These are phyloP conservation scores for Xenus cinereus DNA, from an alignment of 2,113 vertebrate genomes.

Conservation along the genomic window DNA sequence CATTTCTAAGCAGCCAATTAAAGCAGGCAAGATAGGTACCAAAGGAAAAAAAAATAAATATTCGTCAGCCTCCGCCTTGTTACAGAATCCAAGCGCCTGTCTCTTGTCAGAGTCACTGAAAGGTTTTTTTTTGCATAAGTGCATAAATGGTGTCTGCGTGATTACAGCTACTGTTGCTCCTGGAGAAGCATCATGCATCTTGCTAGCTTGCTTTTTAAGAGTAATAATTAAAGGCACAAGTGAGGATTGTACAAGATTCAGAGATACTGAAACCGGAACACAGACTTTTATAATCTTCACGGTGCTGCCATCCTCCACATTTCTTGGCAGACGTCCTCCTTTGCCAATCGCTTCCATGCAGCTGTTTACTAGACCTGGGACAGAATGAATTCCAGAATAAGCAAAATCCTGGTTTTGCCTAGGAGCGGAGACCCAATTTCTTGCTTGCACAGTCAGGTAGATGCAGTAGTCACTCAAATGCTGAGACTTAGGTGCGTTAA, in stretches of 20 bases:
- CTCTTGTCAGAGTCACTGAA: constrained; percentile 5
- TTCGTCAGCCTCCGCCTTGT: neutral
- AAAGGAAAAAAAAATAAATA: constrained; percentile 12
- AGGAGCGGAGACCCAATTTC: neutral
- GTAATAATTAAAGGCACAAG: neutral
- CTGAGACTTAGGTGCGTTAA: neutral
- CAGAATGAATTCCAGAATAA: neutral
- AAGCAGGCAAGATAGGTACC: neutral
- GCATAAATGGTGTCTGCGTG: neutral
- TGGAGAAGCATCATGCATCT: neutral
- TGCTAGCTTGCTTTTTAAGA: neutral
- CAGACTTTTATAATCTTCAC: neutral
- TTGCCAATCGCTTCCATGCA: neutral
- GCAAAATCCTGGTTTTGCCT: neutral
- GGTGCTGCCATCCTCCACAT: neutral
- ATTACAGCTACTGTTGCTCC: neutral
- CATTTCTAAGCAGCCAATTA: constrained; percentile 1
- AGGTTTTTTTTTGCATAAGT: neutral
- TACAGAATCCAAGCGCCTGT: neutral
- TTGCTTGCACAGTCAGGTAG: neutral
- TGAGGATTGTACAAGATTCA: neutral
- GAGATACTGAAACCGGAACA: neutral
- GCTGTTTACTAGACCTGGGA: neutral
- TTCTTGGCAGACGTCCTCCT: neutral
- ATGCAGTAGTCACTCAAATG: neutral